These are phyloP conservation scores for Hafferia zeledoni DNA, from an alignment of 2,797 vertebrate genomes.

Conservation along the genomic window DNA sequence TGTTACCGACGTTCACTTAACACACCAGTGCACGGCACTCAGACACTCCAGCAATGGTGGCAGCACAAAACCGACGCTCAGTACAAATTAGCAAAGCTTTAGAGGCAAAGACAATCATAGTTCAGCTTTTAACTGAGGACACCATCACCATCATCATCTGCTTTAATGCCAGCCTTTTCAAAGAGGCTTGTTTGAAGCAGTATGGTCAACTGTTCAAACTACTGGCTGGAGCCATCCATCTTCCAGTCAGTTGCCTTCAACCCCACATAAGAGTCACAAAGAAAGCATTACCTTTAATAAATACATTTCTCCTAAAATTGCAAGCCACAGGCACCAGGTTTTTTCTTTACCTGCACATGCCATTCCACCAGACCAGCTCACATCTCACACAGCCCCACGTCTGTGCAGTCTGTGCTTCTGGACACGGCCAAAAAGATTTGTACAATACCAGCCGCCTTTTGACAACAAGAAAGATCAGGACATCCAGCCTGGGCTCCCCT, in stretches of 20 bases:
- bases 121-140: background rate
- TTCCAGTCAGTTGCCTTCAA: background rate
- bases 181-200: background rate
- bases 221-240: background rate
- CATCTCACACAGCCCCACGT: background rate
- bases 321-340: background rate
- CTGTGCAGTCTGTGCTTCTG: background rate
- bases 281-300: background rate
- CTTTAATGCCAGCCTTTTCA: background rate
- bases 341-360: background rate
- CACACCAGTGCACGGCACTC: accelerated
- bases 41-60: background rate
- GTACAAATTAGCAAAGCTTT: background rate
- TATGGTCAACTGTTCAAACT: background rate
- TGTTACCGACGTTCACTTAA: accelerated
- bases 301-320: background rate
- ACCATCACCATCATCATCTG: background rate
- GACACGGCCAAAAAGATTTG: background rate
- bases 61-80: background rate
- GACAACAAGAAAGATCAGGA: background rate
- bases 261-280: background rate
- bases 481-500: background rate
- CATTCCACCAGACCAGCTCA: background rate
- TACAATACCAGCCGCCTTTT: background rate
- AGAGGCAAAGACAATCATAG: background rate